Evolutionary conservation across 2,888 invertebrate species (phyloP), one percentile per base, ranked within the genome.

Genomic region (Pseudococcus longispinus): DNA sequence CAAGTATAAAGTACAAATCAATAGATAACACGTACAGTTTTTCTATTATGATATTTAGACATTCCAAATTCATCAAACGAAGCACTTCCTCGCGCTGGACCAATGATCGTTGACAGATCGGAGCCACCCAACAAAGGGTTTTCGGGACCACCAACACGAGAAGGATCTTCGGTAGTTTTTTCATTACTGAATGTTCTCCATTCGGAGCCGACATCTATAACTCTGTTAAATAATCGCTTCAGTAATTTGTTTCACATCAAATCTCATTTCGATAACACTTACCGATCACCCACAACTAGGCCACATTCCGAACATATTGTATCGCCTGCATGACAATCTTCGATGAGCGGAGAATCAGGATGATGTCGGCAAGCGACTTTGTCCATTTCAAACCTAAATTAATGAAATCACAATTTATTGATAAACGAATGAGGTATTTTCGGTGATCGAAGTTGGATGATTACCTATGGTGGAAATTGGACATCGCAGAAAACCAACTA

Each of bases 161-260:
- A 98, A 5, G 99, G 98, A 91, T 99, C 99, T 0, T 96, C 97
- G 37, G 80, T 32, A 86, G 95, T 95, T 90, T 98, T 98, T 90
- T 99, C 99, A 91, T 99, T 99, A 90, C 98, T 98, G 91, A 99
- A 99, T 88, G 99, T 99, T 91, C 99, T 94, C 99, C 99, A 99
- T 91, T 99, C 99, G 4, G 99, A 98, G 51, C 99, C 98, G n/a
- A 99, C 99, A 92, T 99, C 99, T 89, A 99, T 98, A 0, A 99
- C 98, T 90, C 98, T 97, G 91, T 20, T 89, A 87, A 44, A 26
- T 46, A 65, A 60, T n/a, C 0, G 29, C n/a, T 37, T 15, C 8
- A 37, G 23, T 6, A n/a, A 55, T 29, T 55, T 26, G 26, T 65
- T 65, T 26, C 13, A 26, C 11, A 65, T 26, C 11, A 0, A 26